Evolutionary conservation across 1,140 invertebrate species (phyloP).

Genomic region (Lasaia peninsularis): DNA sequence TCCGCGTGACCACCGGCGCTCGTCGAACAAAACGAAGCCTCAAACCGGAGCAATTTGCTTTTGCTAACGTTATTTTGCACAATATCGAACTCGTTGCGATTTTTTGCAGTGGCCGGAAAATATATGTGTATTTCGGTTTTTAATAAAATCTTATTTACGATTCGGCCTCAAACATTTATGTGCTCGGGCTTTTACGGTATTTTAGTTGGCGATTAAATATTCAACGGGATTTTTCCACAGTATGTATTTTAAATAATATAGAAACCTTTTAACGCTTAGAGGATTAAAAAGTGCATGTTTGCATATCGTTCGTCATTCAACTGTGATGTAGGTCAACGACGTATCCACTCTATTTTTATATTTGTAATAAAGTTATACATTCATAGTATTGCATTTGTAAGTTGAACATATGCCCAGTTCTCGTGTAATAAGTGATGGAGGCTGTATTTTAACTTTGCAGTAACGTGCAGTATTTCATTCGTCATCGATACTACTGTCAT

Average conservation of each 20-base stretch:
- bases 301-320: neutral
- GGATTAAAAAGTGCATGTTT: slow-evolving; percentile 1
- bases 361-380: too few relatives aligned
- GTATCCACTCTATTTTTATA: neutral
- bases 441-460: too few relatives aligned
- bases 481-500: too few relatives aligned
- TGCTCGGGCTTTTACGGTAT: neutral
- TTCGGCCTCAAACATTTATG: slow-evolving; percentile 1
- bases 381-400: too few relatives aligned
- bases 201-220: neutral
- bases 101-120: slow-evolving; percentile 6
- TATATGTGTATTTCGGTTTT: slow-evolving; percentile 10
- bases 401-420: too few relatives aligned
- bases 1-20: slow-evolving; percentile 5
- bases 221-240: neutral
- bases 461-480: too few relatives aligned
- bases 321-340: neutral
- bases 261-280: slow-evolving; percentile 2
- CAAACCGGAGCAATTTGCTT: slow-evolving; percentile 1
- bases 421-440: too few relatives aligned
- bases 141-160: slow-evolving; percentile 8
- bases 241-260: neutral
- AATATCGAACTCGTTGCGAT: slow-evolving; percentile 8
- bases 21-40: slow-evolving; percentile 8
- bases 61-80: slow-evolving; percentile 7